These are phyloP conservation scores for Numenius phaeopus DNA, from an alignment of 2,797 vertebrate species.

Conservation along the genomic window DNA sequence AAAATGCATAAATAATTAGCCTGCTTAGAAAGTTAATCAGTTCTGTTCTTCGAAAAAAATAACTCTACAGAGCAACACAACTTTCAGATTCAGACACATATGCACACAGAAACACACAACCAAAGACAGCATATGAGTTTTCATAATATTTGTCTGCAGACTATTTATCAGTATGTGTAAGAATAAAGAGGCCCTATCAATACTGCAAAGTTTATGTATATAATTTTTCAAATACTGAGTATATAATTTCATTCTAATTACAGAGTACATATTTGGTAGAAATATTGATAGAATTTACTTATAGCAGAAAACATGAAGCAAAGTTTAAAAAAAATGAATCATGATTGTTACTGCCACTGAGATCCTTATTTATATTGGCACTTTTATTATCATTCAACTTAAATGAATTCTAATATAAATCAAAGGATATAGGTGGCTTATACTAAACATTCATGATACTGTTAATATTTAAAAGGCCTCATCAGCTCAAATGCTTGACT, in stretches of 20 bases:
- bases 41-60: neutral
- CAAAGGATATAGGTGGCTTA: neutral
- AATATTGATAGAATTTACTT: neutral
- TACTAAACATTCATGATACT: neutral
- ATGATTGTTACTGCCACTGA: neutral
- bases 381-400: neutral
- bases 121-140: neutral
- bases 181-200: neutral
- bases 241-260: neutral
- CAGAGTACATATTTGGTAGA: neutral
- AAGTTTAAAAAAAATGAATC: neutral
- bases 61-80: neutral
- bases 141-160: neutral
- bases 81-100: neutral
- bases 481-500: neutral
- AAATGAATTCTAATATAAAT: neutral
- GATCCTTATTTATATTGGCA: neutral
- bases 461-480: neutral
- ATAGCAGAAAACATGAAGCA: neutral
- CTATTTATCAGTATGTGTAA: neutral
- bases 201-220: neutral
- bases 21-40: neutral
- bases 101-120: neutral
- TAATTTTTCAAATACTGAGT: neutral
- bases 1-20: neutral